Conservation (phyloP, 2,888 invertebrate genomes). For the Electrophaes corylata region DNA sequence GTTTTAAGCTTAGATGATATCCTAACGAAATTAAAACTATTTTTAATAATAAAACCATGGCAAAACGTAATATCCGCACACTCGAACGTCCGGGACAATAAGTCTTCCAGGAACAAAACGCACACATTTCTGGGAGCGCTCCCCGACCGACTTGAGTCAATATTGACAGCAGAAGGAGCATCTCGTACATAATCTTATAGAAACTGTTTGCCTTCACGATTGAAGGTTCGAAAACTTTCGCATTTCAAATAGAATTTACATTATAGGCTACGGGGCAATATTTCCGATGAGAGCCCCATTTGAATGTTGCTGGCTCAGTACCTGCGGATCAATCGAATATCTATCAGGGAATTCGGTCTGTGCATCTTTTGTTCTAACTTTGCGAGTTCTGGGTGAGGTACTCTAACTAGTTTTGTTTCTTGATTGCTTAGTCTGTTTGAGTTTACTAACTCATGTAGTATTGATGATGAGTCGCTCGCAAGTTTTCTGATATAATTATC, state of each 20-base stretch:
- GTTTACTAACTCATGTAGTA: neutral
- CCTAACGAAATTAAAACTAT: neutral
- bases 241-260: conserved; percentile 78
- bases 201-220: conserved; percentile 78
- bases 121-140: conserved; percentile 46
- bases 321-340: conserved; percentile 50
- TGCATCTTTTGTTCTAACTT: conserved; percentile 22
- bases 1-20: neutral
- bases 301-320: conserved; percentile 73
- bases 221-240: conserved; percentile 75
- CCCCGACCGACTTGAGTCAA: conserved; percentile 52
- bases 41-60: conserved; percentile 38
- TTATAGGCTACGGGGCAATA: conserved; percentile 75
- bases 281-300: conserved; percentile 70
- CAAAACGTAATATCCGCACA: conserved; percentile 59
- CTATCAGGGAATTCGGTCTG: conserved; percentile 44
- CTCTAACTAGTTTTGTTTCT: neutral
- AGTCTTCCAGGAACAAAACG: conserved; percentile 46
- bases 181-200: conserved; percentile 79
- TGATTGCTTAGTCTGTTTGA: neutral
- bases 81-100: conserved; percentile 59
- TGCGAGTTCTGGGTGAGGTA: neutral
- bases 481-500: neutral
- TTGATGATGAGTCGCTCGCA: neutral
- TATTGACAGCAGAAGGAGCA: conserved; percentile 73